Evolutionary conservation across 2,888 invertebrate genomes (phyloP), one percentile per base, ranked within the genome.

Genomic region (Xanthorhoe spadicearia): DNA sequence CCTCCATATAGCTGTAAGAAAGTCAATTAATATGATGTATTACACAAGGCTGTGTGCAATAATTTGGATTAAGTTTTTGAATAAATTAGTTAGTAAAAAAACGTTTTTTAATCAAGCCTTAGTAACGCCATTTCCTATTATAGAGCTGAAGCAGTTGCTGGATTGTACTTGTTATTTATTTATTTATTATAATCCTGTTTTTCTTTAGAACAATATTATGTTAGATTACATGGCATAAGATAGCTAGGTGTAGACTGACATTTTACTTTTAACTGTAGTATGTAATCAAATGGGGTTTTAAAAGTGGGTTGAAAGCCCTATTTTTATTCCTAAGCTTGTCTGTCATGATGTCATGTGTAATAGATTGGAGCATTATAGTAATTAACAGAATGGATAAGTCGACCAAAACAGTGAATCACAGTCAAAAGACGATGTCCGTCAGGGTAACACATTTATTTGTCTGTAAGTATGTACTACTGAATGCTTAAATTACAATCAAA

Each of bases 21-120:
- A 69, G 87, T 87, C 85, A 87, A 86, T 87, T 85, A 84, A 72
- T 77, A 72, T 52, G 64, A 56, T 38, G 13, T 75, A 78, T 74
- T 72, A 75, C 76, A 78, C 72, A 83, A 83, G 87, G 86, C 85
- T 89, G 88, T 85, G 78, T 75, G 85, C 85, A 87, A 89, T 86
- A 88, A 83, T 70, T 68, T 77, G 72, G 71, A 66, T 77, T 77
- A 79, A 79, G 75, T 80, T 77, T 35, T 35, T 19, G 55, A 60
- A 49, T 60, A 60, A 67, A 50, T 7, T 50, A 23, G 8, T 17
- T 17, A 54, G 15, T 32, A 32, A 32, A 61, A 60, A 19, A 66
- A 56, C 23, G 46, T 18, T 58, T 60, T 23, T 18, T 51, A n/a
- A n/a, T n/a, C n/a, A n/a, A n/a, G n/a, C 51, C 56, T 57, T 49